A percentile compares a stretch with the other conserved stretches of the same genome.
phyloP scores from a whole-genome alignment of 2,888 invertebrate genomes.

The Drosophila sordidapex region DNA sequence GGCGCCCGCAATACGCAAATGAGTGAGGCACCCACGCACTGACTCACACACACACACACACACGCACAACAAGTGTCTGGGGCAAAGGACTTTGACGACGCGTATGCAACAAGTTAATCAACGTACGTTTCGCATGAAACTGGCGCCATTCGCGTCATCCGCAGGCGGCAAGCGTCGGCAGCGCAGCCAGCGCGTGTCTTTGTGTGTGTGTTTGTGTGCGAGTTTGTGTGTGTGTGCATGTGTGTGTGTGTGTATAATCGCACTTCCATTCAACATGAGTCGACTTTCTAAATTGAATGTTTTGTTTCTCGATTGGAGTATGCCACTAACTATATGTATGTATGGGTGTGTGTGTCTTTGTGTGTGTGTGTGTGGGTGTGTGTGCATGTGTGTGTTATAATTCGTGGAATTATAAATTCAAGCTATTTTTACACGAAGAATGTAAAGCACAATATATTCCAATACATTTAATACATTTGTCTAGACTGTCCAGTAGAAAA shows the following conservation, averaged over 20 bases:
- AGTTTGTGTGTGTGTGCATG: background rate
- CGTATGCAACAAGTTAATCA: constrained; percentile 79
- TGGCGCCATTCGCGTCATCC: constrained; percentile 67
- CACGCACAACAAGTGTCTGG: constrained; percentile 48
- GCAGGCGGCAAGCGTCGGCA: constrained; percentile 37
- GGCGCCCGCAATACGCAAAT: constrained; percentile 67
- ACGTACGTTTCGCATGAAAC: constrained; percentile 73
- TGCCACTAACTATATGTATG: constrained; percentile 19
- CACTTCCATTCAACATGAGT: constrained; percentile 52
- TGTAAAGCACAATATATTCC: constrained; percentile 21
- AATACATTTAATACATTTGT: constrained; percentile 48
- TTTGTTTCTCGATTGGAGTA: constrained; percentile 62
- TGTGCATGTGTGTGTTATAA: constrained; percentile 15
- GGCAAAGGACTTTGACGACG: constrained; percentile 52
- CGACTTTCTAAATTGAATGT: constrained; percentile 68
- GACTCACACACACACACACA: constrained; percentile 13
- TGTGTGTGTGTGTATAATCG: constrained; percentile 38
- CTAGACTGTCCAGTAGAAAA: constrained; percentile 38
- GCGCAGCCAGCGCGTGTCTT: constrained; percentile 35
- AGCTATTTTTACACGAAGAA: constrained; percentile 62
- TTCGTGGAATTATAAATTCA: constrained; percentile 37
- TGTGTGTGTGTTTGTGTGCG: background rate
- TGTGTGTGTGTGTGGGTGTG: constrained; percentile 22
- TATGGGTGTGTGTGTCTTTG: constrained; percentile 9
- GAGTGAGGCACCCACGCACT: constrained; percentile 49